Evolutionary conservation across 2,888 invertebrate species (phyloP).

Genomic region (Chaetoderma sp.): DNA sequence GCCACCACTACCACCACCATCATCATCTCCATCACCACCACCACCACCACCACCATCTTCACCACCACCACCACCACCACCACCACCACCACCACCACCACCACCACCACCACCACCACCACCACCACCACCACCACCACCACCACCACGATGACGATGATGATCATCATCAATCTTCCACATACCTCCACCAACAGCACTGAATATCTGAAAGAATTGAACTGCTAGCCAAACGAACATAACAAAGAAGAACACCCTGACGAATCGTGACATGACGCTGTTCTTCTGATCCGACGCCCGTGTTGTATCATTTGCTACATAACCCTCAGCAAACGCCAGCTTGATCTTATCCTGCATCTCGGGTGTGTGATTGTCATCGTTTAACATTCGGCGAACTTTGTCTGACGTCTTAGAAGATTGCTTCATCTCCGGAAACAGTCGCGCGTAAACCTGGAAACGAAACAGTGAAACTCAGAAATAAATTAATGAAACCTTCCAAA

Average conservation of each 20-base stretch:
- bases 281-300: slow-evolving; percentile 26
- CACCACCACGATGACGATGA: too few relatives aligned
- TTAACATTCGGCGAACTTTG: slow-evolving; percentile 31
- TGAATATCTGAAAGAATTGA: slow-evolving; percentile 46
- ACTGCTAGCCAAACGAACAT: slow-evolving; percentile 41
- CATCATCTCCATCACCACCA: too few relatives aligned
- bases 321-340: slow-evolving; percentile 58
- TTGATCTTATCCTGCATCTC: slow-evolving; percentile 40
- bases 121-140: too few relatives aligned
- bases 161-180: too few relatives aligned
- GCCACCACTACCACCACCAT: too few relatives aligned
- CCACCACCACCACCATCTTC: too few relatives aligned
- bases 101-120: too few relatives aligned
- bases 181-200: slow-evolving; percentile 49
- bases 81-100: too few relatives aligned
- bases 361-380: slow-evolving; percentile 32
- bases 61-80: too few relatives aligned
- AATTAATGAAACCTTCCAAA: too few relatives aligned
- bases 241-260: slow-evolving; percentile 39
- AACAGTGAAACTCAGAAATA: background rate
- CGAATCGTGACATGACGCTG: slow-evolving; percentile 25
- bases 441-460: slow-evolving; percentile 15
- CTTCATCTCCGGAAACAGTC: slow-evolving; percentile 19
- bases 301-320: slow-evolving; percentile 42
- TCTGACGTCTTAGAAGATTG: slow-evolving; percentile 2